Conservation (phyloP, 2,888 invertebrate species). For the Andrena fulva region DNA sequence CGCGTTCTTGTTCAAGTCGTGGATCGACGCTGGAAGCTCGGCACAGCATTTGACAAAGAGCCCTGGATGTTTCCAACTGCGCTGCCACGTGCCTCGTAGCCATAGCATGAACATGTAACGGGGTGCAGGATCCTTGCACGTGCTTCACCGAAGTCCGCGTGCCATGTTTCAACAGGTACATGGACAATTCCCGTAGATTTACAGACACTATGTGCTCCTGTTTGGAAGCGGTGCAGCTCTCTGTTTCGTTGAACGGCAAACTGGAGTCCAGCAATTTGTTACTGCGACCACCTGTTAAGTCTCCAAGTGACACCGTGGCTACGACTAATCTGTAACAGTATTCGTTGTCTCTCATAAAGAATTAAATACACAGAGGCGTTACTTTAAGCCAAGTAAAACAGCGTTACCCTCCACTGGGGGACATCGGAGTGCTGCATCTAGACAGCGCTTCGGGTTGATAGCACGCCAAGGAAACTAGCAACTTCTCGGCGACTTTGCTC, state of each 20-base stretch:
- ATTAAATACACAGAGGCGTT: conserved; percentile 2
- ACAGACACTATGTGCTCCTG: conserved; percentile 95
- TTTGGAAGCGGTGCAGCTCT: conserved; percentile 94
- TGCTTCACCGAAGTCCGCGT: conserved; percentile 78
- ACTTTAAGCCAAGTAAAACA: conserved; percentile 78
- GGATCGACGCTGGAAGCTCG: conserved; percentile 90
- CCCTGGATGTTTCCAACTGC: conserved; percentile 92
- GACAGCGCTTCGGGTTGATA: conserved; percentile 95
- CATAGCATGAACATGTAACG: conserved; percentile 91
- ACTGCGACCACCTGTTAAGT: conserved; percentile 79
- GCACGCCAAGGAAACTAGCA: conserved; percentile 92
- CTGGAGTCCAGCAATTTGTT: conserved; percentile 80
- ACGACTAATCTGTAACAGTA: conserved; percentile 62
- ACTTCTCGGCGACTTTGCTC: conserved; percentile 90
- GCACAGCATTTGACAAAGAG: conserved; percentile 91
- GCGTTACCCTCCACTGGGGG: conserved; percentile 88
- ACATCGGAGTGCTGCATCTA: conserved; percentile 93
- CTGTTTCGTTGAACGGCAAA: conserved; percentile 93
- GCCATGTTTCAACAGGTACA: conserved; percentile 91
- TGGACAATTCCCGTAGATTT: conserved; percentile 93
- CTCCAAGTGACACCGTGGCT: conserved; percentile 79
- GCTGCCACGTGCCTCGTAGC: conserved; percentile 93
- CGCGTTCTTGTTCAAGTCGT: conserved; percentile 89
- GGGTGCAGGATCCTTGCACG: conserved; percentile 85
- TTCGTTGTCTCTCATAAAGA: neutral